phyloP scores from a whole-genome alignment of 2,888 invertebrate genomes.

The Andrena minutula region DNA sequence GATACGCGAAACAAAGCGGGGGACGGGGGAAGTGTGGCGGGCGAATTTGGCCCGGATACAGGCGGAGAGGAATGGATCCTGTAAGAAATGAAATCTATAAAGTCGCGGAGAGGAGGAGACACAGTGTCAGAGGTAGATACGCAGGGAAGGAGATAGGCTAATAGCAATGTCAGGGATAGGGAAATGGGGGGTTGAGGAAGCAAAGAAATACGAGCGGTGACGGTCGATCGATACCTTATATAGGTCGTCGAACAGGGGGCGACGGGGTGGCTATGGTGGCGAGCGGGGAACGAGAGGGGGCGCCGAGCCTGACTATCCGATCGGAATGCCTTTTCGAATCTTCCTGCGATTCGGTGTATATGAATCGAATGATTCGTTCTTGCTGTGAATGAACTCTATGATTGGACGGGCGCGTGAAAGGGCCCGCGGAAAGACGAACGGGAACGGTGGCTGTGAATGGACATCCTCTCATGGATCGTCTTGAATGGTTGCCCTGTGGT shows the following conservation, averaged over 20 bases:
- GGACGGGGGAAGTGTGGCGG: not conserved
- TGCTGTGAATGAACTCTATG: conserved; percentile 19
- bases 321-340: conserved; percentile 39
- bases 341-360: conserved; percentile 27
- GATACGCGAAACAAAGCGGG: conserved; percentile 27
- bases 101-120: conserved; percentile 31
- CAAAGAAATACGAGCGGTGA: conserved; percentile 60
- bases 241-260: conserved; percentile 41
- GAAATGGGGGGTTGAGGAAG: conserved; percentile 45
- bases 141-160: conserved; percentile 54
- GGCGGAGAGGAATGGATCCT: conserved; percentile 29
- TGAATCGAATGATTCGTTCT: conserved; percentile 29
- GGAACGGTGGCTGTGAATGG: conserved; percentile 1
- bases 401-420: conserved; percentile 30
- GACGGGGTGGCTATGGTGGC: not conserved
- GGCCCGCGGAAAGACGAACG: not conserved
- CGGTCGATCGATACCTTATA: conserved; percentile 58
- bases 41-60: conserved; percentile 47
- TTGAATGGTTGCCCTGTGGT: not conserved
- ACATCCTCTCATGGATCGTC: not conserved
- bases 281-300: not conserved
- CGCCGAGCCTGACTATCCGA: conserved; percentile 17
- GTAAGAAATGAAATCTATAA: conserved; percentile 61
- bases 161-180: conserved; percentile 61
- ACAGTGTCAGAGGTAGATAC: conserved; percentile 40